Evolutionary conservation across 2,888 invertebrate species (phyloP), one percentile per base, ranked within the genome.

Genomic region (Druceiella hillmani): DNA sequence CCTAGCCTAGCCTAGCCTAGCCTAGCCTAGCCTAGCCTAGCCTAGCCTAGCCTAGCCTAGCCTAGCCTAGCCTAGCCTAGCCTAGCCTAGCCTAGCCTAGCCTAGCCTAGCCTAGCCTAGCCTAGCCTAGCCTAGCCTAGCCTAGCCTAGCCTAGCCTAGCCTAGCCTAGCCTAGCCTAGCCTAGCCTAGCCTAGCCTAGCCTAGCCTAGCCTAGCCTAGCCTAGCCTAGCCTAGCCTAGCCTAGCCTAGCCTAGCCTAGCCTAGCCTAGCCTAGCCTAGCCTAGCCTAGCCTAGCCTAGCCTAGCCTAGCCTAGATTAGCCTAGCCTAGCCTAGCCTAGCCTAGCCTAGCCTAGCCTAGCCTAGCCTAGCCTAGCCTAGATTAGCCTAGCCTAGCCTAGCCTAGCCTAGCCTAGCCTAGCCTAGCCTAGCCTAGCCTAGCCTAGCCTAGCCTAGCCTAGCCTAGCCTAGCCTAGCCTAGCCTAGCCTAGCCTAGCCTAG

Each of bases 371-470:
- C 38, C 38, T 40, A 43, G 38, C 40, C 40, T 32, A 40, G 34
- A 34, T 40, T 38, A 34, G 32, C 33, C 31, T 30, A 36, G 37
- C 29, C 17, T 30, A 32, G 38, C 33, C 27, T 36, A 31, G 38
- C 34, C 32, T 31, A 37, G 34, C 39, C 30, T 41, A 42, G 45
- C 40, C 38, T 40, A 45, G 45, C 38, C 39, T 41, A 43, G 43
- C 43, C 39, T 41, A 43, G 43, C 41, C 40, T 42, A 42, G 45
- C 40, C 38, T 38, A 41, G 44, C 41, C 39, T 41, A 44, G 44
- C 41, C 39, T n/a, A n/a, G n/a, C n/a, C n/a, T n/a, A n/a, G n/a
- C n/a, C n/a, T n/a, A n/a, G n/a, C n/a, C n/a, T n/a, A n/a, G 20
- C 29, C 17, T 7, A 16, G 25, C 31, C 26, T 37, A 31, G 30